Conservation (phyloP, 2,888 invertebrate genomes). For the Ecdyonurus torrentis region DNA sequence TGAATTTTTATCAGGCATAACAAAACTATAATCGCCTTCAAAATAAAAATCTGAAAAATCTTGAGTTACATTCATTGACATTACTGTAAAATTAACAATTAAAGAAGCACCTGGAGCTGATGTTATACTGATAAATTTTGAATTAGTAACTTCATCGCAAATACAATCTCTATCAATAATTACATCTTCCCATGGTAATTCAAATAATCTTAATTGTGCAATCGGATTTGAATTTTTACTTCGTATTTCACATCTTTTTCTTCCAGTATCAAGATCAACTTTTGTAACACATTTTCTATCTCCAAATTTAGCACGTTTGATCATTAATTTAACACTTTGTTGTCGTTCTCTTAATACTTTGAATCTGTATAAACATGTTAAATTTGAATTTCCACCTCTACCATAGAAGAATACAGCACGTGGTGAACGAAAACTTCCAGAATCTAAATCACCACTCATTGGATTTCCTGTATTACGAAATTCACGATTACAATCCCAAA, state of each 20-base stretch:
- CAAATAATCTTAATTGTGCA: constrained; percentile 45
- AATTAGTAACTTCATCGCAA: constrained; percentile 51
- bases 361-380: constrained; percentile 59
- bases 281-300: constrained; percentile 47
- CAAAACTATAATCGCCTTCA: constrained; percentile 33
- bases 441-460: constrained; percentile 13
- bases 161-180: constrained; percentile 53
- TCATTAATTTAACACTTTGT: constrained; percentile 46
- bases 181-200: constrained; percentile 44
- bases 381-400: constrained; percentile 57
- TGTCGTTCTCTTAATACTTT: constrained; percentile 40
- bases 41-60: constrained; percentile 65
- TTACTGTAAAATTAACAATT: constrained; percentile 54
- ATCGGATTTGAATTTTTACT: constrained; percentile 24
- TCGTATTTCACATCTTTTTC: constrained; percentile 47
- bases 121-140: constrained; percentile 38
- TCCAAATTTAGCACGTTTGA: constrained; percentile 51
- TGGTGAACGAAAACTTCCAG: constrained; percentile 54
- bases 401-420: constrained; percentile 69
- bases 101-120: background rate
- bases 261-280: constrained; percentile 44
- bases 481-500: constrained; percentile 14
- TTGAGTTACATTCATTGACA: constrained; percentile 64
- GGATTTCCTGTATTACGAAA: constrained; percentile 13
- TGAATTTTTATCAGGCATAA: background rate